Conservation (phyloP, 2,888 invertebrate species). For the Campoplex nolae region DNA sequence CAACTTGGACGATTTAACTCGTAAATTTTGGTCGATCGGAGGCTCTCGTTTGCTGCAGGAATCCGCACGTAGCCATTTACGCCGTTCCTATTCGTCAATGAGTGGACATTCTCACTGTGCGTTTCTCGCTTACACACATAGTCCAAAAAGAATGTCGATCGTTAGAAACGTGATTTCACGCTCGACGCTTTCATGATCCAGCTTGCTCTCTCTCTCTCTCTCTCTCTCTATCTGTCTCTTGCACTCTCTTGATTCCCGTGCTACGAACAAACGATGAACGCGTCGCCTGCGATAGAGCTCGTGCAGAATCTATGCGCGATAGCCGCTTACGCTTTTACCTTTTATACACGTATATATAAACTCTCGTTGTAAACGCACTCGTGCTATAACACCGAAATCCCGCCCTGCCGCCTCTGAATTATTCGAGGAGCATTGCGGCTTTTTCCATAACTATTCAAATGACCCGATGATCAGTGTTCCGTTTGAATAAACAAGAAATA, state of each 20-base stretch:
- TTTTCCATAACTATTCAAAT: conserved; percentile 28
- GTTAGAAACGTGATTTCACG: conserved; percentile 82
- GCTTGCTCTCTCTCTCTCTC: conserved; percentile 20
- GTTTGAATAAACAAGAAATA: conserved; percentile 12
- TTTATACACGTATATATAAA: neutral
- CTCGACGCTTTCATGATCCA: conserved; percentile 78
- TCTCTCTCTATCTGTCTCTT: conserved; percentile 14
- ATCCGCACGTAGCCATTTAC: conserved; percentile 1
- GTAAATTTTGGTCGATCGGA: conserved; percentile 3
- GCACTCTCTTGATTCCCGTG: conserved; percentile 48
- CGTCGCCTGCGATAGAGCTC: conserved; percentile 49
- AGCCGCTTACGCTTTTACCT: conserved; percentile 13
- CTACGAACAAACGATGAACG: conserved; percentile 54
- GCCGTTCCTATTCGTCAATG: neutral
- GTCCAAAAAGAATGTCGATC: conserved; percentile 72
- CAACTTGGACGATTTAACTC: conserved; percentile 1
- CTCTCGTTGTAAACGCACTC: neutral
- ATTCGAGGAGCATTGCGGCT: neutral
- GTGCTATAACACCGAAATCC: neutral
- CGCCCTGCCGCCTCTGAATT: neutral
- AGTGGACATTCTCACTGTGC: neutral
- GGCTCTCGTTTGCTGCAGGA: conserved; percentile 1
- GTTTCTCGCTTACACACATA: conserved; percentile 5
- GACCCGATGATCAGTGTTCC: conserved; percentile 9
- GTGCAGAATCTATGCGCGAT: conserved; percentile 18